Conservation (phyloP, 35 echinoderm and acorn worm genomes). For the Heliocidaris tuberculata region DNA sequence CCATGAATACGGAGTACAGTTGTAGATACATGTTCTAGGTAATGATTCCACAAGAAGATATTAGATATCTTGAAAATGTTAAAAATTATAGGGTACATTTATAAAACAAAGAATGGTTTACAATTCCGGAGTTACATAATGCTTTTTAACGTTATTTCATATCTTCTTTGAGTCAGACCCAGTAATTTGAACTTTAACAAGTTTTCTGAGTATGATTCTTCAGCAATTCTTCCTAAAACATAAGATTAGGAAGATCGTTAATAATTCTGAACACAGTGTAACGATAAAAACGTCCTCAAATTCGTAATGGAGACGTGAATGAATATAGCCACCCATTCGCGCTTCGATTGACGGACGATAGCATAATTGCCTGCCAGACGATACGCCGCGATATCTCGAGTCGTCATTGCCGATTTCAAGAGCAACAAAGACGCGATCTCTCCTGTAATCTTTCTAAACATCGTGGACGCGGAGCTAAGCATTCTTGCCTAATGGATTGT, state of each 20-base stretch:
- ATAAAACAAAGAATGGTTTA: too few species aligned
- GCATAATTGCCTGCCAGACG: constrained; percentile 18
- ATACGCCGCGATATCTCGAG: constrained; percentile 6
- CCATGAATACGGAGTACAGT: too few species aligned
- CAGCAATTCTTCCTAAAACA: neutral
- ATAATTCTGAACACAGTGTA: neutral
- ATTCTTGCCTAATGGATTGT: constrained; percentile 32
- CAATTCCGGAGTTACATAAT: neutral
- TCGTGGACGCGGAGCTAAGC: neutral
- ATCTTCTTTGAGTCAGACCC: neutral
- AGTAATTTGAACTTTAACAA: too few species aligned
- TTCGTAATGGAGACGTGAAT: neutral
- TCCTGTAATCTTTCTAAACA: neutral
- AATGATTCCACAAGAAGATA: too few species aligned
- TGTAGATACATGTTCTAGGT: too few species aligned
- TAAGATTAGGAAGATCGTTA: neutral
- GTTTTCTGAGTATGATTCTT: too few species aligned
- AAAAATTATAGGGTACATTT: too few species aligned
- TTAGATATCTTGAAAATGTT: too few species aligned
- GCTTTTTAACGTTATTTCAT: neutral
- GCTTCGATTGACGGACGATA: constrained; percentile 28
- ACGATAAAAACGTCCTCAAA: neutral
- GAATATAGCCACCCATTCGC: constrained; percentile 4
- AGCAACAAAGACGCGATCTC: neutral
- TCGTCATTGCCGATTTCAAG: neutral